Conservation (phyloP, 2,797 vertebrate genomes). For the Chloroceryle inda region DNA sequence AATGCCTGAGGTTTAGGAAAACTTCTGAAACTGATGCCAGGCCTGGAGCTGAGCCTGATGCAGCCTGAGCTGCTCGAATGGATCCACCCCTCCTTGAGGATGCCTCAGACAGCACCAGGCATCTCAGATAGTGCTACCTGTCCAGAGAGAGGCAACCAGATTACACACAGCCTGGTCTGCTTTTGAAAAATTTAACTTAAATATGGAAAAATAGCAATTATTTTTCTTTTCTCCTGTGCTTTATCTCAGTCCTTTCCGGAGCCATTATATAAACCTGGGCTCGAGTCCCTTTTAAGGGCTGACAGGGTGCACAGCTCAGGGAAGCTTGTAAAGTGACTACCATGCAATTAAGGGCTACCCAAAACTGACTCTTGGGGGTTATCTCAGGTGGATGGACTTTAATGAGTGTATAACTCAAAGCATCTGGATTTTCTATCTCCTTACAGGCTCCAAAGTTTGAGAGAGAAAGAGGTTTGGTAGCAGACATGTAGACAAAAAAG, state of each 20-base stretch:
- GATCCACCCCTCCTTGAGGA: neutral
- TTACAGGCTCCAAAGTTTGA: neutral
- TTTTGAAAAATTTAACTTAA: neutral
- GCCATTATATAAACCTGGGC: neutral
- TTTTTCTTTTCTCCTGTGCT: neutral
- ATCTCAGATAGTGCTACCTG: fast-evolving
- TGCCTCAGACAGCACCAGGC: neutral
- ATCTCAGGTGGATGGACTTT: neutral
- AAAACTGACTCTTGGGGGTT: neutral
- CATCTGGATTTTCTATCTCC: neutral
- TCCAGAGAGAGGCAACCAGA: neutral
- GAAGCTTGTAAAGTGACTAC: neutral
- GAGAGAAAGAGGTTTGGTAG: neutral
- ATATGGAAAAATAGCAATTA: neutral
- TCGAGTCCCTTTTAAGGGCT: neutral
- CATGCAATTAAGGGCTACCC: neutral
- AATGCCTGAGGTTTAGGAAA: neutral
- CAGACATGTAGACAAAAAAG: neutral
- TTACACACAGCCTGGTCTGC: fast-evolving
- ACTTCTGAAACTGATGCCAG: neutral
- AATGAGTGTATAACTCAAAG: neutral
- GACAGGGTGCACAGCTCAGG: neutral
- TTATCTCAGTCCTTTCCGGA: neutral
- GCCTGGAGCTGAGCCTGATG: neutral
- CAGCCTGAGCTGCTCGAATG: neutral